Percentiles rank a stretch among this genome's conserved stretches.
phyloP scores from a whole-genome alignment of 2,888 invertebrate species.

The Parascotia fuliginaria region DNA sequence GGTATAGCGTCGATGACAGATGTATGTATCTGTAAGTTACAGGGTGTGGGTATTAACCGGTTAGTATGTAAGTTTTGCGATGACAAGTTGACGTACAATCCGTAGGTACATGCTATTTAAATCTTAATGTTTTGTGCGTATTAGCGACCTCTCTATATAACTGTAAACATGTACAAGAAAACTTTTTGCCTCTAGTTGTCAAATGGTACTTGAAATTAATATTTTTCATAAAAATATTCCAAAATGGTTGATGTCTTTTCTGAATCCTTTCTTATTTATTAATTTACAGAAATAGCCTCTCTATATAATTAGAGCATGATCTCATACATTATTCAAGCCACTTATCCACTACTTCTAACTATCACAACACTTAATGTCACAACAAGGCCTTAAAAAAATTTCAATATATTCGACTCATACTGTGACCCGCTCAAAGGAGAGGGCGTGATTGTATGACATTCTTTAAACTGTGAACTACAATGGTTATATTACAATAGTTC shows the following conservation, averaged over 20 bases:
- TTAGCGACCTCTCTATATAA: no score
- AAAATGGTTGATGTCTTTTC: no score
- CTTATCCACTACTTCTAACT: neutral
- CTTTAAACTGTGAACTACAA: constrained; percentile 57
- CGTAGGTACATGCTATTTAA: no score
- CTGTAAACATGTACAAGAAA: no score
- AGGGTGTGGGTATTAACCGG: neutral
- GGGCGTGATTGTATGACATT: constrained; percentile 77
- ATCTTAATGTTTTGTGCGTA: no score
- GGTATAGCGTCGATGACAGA: constrained; percentile 11
- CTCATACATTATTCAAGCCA: neutral
- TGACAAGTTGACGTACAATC: neutral
- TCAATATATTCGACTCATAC: constrained; percentile 38
- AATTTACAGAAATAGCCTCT: no score
- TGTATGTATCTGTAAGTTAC: neutral
- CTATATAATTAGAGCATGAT: neutral
- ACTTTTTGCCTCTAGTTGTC: no score
- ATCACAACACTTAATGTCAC: constrained; percentile 10
- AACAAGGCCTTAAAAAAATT: constrained; percentile 42
- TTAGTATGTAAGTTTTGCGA: neutral
- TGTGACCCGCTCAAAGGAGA: constrained; percentile 52
- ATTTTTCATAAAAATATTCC: no score
- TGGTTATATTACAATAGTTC: constrained; percentile 69
- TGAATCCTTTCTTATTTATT: no score
- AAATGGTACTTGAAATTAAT: no score